Percentiles rank a stretch among this genome's conserved stretches.
Conservation (phyloP, 2,888 invertebrate species). For the Dorcus hopei region DNA sequence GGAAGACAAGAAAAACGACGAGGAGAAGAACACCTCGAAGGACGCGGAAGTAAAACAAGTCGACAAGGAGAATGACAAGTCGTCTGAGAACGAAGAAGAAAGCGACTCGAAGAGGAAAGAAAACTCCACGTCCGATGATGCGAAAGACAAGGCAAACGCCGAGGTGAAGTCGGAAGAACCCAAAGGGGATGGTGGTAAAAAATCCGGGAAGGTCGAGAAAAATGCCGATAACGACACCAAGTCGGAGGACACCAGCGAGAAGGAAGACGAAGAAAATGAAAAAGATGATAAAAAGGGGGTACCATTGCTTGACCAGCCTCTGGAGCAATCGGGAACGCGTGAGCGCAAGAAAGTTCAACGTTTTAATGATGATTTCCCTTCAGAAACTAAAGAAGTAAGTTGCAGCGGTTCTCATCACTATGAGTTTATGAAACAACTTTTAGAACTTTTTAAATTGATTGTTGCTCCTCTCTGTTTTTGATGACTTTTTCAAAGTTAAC, state of each 20-base stretch:
- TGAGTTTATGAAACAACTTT: too few species aligned
- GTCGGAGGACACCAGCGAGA: slow-evolving; percentile 22
- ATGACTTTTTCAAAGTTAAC: too few species aligned
- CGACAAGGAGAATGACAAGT: slow-evolving; percentile 20
- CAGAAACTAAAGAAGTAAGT: slow-evolving; percentile 19
- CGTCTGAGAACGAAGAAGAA: slow-evolving; percentile 29
- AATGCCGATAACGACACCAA: slow-evolving; percentile 13
- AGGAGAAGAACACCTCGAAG: neutral
- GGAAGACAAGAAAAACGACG: slow-evolving; percentile 9
- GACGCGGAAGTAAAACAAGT: neutral
- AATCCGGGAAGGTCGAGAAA: slow-evolving; percentile 16
- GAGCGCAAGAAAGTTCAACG: slow-evolving; percentile 45
- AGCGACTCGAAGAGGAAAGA: slow-evolving; percentile 33
- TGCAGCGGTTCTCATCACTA: neutral
- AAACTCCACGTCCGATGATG: slow-evolving; percentile 24
- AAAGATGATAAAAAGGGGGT: slow-evolving; percentile 34
- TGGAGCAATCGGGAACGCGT: slow-evolving; percentile 42
- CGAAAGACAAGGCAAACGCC: slow-evolving; percentile 33
- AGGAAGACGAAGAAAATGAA: slow-evolving; percentile 36
- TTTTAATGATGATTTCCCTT: slow-evolving; percentile 38
- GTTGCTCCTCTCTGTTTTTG: too few species aligned
- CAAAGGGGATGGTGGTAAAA: slow-evolving; percentile 26
- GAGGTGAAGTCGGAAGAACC: slow-evolving; percentile 30
- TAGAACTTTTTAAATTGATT: too few species aligned
- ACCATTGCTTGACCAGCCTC: slow-evolving; percentile 43